Evolutionary conservation across 2,888 invertebrate genomes (phyloP).

Genomic region (Hemistola chrysoprasaria): DNA sequence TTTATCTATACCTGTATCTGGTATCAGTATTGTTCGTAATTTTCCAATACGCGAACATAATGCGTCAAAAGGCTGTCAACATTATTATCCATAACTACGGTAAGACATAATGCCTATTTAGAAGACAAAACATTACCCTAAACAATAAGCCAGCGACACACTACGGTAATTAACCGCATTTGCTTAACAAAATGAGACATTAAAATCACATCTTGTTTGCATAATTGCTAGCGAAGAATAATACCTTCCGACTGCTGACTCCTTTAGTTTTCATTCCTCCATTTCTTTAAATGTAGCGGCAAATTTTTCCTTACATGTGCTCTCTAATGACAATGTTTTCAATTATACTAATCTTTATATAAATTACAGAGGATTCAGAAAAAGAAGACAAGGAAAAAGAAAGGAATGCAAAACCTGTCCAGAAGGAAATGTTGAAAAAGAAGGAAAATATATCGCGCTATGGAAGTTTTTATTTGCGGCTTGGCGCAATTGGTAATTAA

Average conservation of each 20-base stretch:
- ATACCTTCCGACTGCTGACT: slow-evolving; percentile 50
- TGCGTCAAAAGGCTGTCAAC: slow-evolving; percentile 84
- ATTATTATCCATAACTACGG: slow-evolving; percentile 80
- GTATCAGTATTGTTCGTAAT: slow-evolving; percentile 89
- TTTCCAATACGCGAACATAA: slow-evolving; percentile 86
- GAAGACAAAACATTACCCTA: slow-evolving; percentile 27
- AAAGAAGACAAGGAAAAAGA: slow-evolving; percentile 51
- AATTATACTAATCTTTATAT: slow-evolving; percentile 29
- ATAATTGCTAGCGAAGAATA: slow-evolving; percentile 74
- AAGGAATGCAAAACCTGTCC: slow-evolving; percentile 55
- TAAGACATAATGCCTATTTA: slow-evolving; percentile 41
- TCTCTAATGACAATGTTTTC: slow-evolving; percentile 39
- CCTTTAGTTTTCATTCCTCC: slow-evolving; percentile 65
- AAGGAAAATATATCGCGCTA: slow-evolving; percentile 82
- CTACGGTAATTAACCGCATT: slow-evolving; percentile 70
- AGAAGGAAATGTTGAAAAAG: slow-evolving; percentile 58
- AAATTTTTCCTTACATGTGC: slow-evolving; percentile 45
- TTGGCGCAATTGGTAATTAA: slow-evolving; percentile 92
- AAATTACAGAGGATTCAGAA: slow-evolving; percentile 54
- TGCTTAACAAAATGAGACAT: slow-evolving; percentile 78
- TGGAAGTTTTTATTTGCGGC: slow-evolving; percentile 93
- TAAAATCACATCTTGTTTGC: slow-evolving; percentile 80
- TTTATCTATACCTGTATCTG: slow-evolving; percentile 91
- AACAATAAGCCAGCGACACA: slow-evolving; percentile 35
- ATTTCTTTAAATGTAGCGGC: slow-evolving; percentile 60